Base-by-base conservation (phyloP, 2,888 invertebrate species). In the Apotomis turbidana region DNA sequence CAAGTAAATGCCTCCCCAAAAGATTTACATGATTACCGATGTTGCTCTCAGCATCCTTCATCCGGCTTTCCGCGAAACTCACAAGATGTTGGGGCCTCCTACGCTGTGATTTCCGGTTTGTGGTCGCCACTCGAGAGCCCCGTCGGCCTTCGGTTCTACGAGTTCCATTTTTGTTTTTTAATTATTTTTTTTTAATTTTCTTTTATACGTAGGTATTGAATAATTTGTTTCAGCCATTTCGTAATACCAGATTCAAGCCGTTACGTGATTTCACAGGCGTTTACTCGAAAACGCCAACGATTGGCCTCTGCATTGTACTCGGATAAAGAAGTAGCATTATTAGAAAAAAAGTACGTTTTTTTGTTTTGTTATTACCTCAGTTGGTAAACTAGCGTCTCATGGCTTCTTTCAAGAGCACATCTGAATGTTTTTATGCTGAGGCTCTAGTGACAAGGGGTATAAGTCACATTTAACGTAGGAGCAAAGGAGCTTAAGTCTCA, bases 201-300 rank as follows among this genome's bases (percentile, higher is more conserved):
- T 63, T 13, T 12, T 44, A n/a, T 12, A 27, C 54, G 4, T 52
- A 63, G 13, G 38, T 27, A 27, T 27, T 27, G 15, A 54, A 15
- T 46, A 52, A 38, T 51, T 66, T 66, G 66, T 66, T 66, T 46
- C 66, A 66, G 66, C 55, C 27, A 44, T 36, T 57, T 66, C 15
- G n/a, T 57, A 8, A 55, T 46, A 57, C 55, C 44, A 9, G 46
- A 66, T 44, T 27, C 54, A 9, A 44, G 15, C 38, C 41, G 41
- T 41, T 64, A 57, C 36, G 46, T 57, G 66, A 9, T 49, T 49
- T 6, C 8, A 8, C 27, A 57, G 46, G 66, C 55, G 4, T 46
- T 66, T 27, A 27, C n/a, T 36, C 66, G 46, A 6, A 27, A 46
- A 27, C 55, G 55, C 27, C 46, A 66, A 57, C 8, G 5, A n/a